phyloP scores from a whole-genome alignment of 2,888 invertebrate genomes.

The Linyphia triangularis region DNA sequence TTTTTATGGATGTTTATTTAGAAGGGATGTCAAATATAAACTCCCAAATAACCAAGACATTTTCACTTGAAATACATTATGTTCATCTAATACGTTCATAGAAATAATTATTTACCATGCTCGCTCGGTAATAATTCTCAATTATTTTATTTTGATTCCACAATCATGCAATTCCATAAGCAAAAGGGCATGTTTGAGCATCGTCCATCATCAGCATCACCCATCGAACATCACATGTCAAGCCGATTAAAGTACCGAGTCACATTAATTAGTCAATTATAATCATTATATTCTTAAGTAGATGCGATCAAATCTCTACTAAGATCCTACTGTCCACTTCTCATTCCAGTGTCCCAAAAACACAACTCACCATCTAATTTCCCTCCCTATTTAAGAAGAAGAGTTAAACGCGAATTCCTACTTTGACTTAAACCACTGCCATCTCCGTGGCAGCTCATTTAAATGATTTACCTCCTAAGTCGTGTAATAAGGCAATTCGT shows the following conservation, averaged over 20 bases:
- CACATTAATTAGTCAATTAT: background rate
- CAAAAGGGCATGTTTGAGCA: no score
- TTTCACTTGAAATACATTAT: no score
- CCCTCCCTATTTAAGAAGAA: slow-evolving; percentile 1
- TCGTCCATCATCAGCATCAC: no score
- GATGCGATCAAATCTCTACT: background rate
- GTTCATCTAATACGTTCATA: no score
- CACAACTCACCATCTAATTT: background rate
- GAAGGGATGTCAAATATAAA: no score
- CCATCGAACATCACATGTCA: no score
- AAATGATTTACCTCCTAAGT: slow-evolving; percentile 59
- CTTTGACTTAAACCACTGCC: slow-evolving; percentile 8
- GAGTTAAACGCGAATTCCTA: background rate
- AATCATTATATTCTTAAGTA: background rate
- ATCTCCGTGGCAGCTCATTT: slow-evolving; percentile 16
- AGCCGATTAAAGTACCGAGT: background rate
- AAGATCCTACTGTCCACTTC: background rate
- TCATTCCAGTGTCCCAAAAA: background rate
- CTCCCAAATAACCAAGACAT: no score
- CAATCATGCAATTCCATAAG: no score
- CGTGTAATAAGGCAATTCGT: slow-evolving; percentile 51
- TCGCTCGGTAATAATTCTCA: no score
- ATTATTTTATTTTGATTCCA: no score
- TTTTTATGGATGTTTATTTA: no score
- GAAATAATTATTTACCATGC: no score